Evolutionary conservation across 37 sponge, comb jelly and placozoan species (phyloP).

Genomic region (Petrosia ficiformis): DNA sequence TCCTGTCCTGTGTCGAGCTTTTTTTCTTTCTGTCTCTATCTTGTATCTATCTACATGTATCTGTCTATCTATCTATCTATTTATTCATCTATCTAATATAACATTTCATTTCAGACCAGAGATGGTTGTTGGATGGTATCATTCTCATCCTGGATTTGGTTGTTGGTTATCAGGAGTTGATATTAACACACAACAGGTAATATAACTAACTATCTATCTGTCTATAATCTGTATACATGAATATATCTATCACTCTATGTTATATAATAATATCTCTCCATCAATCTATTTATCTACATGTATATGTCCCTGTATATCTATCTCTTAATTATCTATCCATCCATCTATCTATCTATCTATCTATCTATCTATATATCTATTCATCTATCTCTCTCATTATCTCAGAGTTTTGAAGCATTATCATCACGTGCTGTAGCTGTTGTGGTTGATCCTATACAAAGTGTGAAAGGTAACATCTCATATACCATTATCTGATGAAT

Average conservation of each 20-base stretch:
- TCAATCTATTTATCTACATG: too few relatives aligned
- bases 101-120: constrained; percentile 66
- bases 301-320: not conserved
- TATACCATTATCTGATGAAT: not conserved
- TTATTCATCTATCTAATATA: not conserved
- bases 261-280: not conserved
- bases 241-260: not conserved
- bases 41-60: not conserved
- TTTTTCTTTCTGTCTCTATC: not conserved
- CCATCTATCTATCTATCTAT: too few relatives aligned
- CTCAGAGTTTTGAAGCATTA: constrained; percentile 97
- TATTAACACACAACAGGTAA: constrained; percentile 91
- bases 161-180: constrained; percentile 99
- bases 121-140: constrained; percentile 99
- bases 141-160: constrained; percentile 98
- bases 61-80: not conserved
- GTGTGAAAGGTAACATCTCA: constrained; percentile 84
- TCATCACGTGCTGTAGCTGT: constrained; percentile 95
- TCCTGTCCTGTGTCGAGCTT: too few relatives aligned
- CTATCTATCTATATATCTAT: not conserved
- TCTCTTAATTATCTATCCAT: not conserved
- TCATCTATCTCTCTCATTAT: not conserved
- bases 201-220: too few relatives aligned
- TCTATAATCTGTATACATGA: not conserved
- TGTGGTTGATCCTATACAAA: constrained; percentile 98